Base-by-base conservation (phyloP, 2,888 invertebrate genomes). In the Syritta pipiens region DNA sequence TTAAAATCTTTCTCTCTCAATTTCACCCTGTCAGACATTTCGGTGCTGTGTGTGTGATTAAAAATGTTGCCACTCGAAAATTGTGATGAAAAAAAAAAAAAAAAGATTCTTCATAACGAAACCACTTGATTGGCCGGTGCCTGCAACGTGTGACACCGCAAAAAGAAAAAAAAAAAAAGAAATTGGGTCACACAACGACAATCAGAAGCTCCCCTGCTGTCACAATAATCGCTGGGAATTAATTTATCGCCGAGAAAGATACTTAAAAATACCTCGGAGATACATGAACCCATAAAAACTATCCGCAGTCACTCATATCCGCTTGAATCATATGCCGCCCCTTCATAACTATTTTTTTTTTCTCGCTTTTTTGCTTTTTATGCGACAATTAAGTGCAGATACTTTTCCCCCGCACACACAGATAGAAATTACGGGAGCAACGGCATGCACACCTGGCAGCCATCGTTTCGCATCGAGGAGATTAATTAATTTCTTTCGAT, bases 251-350 rank as follows among this genome's bases (percentile, higher is more conserved):
- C 20, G n/a, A 26, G 42, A n/a, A 26, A 22, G 17, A 10, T 19
- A 55, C 28, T 42, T 57, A 20, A 57, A 28, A 42, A 42, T 42
- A 4, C 30, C n/a, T 30, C 2, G n/a, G 9, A 17, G 4, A 3
- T 28, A 30, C 6, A 48, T 17, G 7, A n/a, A n/a, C n/a, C n/a
- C 9, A 49, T 10, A 1, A 28, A 28, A 3, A 28, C 0, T 9
- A n/a, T 28, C 28, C 2, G n/a, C 28, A 28, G 28, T 28, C 28
- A n/a, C n/a, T n/a, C n/a, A n/a, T n/a, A 48, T 48, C 5, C 26
- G 20, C 22, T 57, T 67, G 57, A 57, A 67, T 67, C 67, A 67
- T 37, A n/a, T n/a, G n/a, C n/a, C n/a, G n/a, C 37, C 26, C 9
- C 10, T 30, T 44, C 17, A 53, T 12, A 26, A n/a, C n/a, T n/a